A percentile compares a stretch with the other conserved stretches of the same genome.
phyloP scores from a whole-genome alignment of 2,888 invertebrate genomes.

The Pocota personata region DNA sequence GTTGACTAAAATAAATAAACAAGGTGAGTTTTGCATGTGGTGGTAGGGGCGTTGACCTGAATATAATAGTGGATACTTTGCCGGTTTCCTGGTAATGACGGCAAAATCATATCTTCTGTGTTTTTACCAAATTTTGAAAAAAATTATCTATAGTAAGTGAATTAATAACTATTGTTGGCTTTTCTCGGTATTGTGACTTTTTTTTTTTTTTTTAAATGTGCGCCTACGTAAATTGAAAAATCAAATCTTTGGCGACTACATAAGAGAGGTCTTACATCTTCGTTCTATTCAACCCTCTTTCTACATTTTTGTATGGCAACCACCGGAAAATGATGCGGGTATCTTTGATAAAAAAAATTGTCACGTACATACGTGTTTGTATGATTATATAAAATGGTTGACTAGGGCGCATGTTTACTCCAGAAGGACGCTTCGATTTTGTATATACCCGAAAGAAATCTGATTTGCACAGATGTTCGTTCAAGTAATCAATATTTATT shows the following conservation, averaged over 20 bases:
- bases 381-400: constrained; percentile 1
- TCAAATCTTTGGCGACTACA: too few species aligned
- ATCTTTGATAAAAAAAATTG: background rate
- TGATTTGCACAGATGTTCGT: background rate
- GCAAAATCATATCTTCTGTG: background rate
- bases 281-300: too few species aligned
- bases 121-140: too few species aligned
- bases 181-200: too few species aligned
- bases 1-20: constrained; percentile 19
- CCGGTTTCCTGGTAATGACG: background rate
- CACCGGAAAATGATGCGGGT: constrained; percentile 3
- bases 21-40: constrained; percentile 64
- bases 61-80: background rate
- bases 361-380: background rate
- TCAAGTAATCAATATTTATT: background rate
- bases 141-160: too few species aligned
- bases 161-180: too few species aligned
- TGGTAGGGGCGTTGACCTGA: constrained; percentile 64
- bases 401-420: constrained; percentile 9
- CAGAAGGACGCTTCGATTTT: constrained; percentile 1
- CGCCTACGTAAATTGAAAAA: too few species aligned
- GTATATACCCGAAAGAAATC: background rate
- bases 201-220: too few species aligned
- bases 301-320: background rate
- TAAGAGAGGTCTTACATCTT: too few species aligned